phyloP scores from a whole-genome alignment of 2,113 vertebrate genomes.

The Saguinus midas region DNA sequence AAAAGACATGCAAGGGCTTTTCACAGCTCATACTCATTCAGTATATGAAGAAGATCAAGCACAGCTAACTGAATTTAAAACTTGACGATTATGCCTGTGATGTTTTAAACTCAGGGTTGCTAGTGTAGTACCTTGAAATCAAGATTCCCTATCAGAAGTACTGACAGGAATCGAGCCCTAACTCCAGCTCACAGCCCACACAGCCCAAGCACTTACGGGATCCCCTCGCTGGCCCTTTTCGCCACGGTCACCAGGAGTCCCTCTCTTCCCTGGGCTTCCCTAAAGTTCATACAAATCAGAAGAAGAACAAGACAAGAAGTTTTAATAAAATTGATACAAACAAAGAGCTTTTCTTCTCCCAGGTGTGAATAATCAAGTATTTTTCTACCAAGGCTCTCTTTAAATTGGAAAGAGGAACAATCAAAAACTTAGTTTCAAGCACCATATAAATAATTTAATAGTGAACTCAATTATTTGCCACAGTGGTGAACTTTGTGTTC shows the following conservation, averaged over 20 bases:
- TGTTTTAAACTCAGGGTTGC: neutral
- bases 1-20: neutral
- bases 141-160: neutral
- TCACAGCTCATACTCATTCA: neutral
- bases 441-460: neutral
- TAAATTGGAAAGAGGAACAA: neutral
- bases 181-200: fast-evolving
- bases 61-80: neutral
- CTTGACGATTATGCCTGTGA: neutral
- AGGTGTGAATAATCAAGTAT: neutral
- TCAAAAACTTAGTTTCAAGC: neutral
- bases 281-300: slow-evolving; percentile 52
- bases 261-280: slow-evolving; percentile 73
- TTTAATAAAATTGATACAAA: neutral
- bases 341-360: neutral
- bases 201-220: slow-evolving; percentile 54
- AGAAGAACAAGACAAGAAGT: neutral
- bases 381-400: slow-evolving; percentile 7
- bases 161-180: neutral
- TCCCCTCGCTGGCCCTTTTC: slow-evolving; percentile 70
- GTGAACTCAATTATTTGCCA: neutral
- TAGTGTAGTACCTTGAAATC: fast-evolving
- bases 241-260: slow-evolving; percentile 69
- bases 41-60: neutral
- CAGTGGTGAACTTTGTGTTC: neutral